Percentiles rank a stretch among this genome's conserved stretches.
Evolutionary conservation across 1,140 invertebrate species (phyloP).

Genomic region (Bombus cullumanus): DNA sequence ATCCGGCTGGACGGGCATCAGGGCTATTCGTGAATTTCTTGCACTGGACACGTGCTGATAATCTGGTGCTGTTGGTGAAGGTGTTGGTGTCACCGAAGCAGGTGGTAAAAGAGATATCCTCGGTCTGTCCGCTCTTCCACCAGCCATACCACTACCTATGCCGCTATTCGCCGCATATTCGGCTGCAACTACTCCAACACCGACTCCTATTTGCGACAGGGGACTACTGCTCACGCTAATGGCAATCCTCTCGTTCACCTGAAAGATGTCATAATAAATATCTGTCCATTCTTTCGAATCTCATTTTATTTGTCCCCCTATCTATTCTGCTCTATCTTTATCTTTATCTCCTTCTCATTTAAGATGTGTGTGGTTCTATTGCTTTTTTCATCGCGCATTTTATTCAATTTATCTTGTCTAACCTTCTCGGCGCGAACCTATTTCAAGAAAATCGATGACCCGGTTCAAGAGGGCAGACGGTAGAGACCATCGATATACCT

Average conservation of each 20-base stretch:
- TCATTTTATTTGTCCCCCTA: background rate
- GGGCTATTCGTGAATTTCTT: conserved; percentile 70
- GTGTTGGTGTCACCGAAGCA: conserved; percentile 76
- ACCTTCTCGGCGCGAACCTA: conserved; percentile 60
- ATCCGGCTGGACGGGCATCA: conserved; percentile 78
- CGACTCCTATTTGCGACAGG: conserved; percentile 77
- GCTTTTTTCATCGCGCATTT: conserved; percentile 13
- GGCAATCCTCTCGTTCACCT: conserved; percentile 81
- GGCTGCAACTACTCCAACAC: conserved; percentile 69
- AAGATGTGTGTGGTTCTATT: background rate
- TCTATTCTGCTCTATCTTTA: background rate
- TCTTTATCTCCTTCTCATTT: background rate
- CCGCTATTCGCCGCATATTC: conserved; percentile 77
- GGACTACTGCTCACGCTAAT: conserved; percentile 81
- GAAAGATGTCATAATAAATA: conserved; percentile 55
- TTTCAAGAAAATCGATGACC: conserved; percentile 71
- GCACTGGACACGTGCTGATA: conserved; percentile 73
- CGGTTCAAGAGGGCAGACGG: conserved; percentile 61
- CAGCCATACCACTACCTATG: conserved; percentile 42
- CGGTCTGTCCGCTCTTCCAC: conserved; percentile 74
- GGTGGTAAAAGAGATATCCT: conserved; percentile 80
- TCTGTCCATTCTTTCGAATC: background rate
- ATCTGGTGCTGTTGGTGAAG: conserved; percentile 77
- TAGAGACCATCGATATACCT: conserved; percentile 49
- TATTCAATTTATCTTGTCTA: conserved; percentile 63